Percentiles rank a stretch among this genome's conserved stretches.
phyloP scores from a whole-genome alignment of 2,113 vertebrate genomes.

The Tauraco erythrolophus region DNA sequence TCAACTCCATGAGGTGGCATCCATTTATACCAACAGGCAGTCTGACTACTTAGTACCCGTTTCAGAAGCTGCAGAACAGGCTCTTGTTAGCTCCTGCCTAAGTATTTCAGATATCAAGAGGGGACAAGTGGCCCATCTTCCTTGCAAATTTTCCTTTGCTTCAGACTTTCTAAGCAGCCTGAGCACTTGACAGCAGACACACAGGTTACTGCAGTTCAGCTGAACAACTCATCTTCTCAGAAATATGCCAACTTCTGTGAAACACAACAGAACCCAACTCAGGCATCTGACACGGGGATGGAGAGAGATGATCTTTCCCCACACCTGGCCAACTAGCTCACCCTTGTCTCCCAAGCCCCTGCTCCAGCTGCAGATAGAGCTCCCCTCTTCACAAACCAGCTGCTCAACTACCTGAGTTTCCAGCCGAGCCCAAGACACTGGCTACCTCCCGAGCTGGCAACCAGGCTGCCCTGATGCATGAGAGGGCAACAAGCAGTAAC shows the following conservation, averaged over 20 bases:
- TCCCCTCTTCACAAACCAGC: not conserved
- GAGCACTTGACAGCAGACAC: not conserved
- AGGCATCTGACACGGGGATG: accelerated
- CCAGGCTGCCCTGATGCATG: not conserved
- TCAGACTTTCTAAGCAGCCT: not conserved
- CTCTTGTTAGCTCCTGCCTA: constrained; percentile 17
- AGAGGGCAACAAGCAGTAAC: not conserved
- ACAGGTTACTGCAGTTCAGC: not conserved
- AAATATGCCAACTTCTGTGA: accelerated
- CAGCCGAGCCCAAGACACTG: accelerated
- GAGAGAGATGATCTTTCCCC: not conserved
- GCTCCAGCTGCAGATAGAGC: not conserved
- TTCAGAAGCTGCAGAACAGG: constrained; percentile 27
- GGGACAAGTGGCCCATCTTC: not conserved
- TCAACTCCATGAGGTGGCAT: constrained; percentile 32
- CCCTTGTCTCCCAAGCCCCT: not conserved
- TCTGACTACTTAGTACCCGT: not conserved
- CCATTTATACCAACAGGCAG: not conserved
- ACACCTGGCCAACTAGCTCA: accelerated
- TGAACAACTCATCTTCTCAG: accelerated
- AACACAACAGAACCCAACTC: not conserved
- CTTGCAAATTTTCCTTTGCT: not conserved
- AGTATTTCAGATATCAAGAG: constrained; percentile 5
- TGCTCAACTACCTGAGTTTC: not conserved
- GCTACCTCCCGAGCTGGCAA: too few relatives aligned